phyloP scores from a whole-genome alignment of 2,113 vertebrate species.

The Isichthys henryi region DNA sequence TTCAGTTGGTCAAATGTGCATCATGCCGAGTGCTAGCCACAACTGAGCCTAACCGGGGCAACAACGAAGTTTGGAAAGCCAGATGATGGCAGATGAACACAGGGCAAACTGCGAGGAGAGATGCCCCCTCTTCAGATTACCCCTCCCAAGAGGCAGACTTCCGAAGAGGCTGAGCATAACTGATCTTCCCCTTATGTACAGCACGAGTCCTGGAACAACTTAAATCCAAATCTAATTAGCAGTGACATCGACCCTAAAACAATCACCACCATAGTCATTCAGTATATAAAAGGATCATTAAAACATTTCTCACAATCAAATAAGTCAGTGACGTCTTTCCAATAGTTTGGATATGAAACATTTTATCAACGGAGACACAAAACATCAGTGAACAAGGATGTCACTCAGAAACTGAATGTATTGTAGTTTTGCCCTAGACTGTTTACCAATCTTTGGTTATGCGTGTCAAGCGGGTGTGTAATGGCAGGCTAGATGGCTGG shows the following conservation, averaged over 20 bases:
- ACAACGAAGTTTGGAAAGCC: neutral
- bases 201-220: neutral
- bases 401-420: neutral
- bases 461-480: neutral
- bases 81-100: neutral
- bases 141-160: constrained; percentile 42
- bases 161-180: constrained; percentile 65
- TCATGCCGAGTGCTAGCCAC: neutral
- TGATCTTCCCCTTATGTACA: neutral
- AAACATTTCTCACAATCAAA: neutral
- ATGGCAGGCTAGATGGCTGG: neutral
- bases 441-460: neutral
- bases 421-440: neutral
- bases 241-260: neutral
- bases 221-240: neutral
- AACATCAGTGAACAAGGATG: neutral
- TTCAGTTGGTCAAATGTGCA: neutral
- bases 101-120: neutral
- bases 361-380: neutral
- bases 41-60: neutral
- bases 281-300: neutral
- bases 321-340: neutral
- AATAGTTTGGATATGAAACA: neutral
- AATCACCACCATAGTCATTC: neutral
- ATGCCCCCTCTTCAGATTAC: neutral